Evolutionary conservation across 2,888 invertebrate genomes (phyloP).

Genomic region (Trilocha varians): DNA sequence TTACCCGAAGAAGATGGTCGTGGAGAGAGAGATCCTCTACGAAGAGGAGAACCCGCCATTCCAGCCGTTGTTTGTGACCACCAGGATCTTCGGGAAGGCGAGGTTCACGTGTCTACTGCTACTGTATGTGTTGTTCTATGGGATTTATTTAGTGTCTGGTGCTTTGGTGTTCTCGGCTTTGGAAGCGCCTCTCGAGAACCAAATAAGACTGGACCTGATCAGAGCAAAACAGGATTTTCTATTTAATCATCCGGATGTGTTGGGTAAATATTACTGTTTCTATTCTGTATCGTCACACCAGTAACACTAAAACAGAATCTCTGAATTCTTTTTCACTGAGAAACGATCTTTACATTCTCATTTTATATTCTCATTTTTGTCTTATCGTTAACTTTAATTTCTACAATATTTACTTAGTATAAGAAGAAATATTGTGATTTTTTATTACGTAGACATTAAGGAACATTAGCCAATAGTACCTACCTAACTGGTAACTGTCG

Average conservation of each 20-base stretch:
- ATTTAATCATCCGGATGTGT: constrained; percentile 71
- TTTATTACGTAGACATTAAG: no score
- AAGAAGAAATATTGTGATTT: no score
- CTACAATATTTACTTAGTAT: no score
- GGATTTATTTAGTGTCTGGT: constrained; percentile 76
- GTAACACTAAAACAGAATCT: no score
- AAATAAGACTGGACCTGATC: constrained; percentile 63
- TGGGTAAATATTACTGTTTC: constrained; percentile 74
- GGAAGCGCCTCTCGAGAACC: constrained; percentile 77
- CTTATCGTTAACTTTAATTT: no score
- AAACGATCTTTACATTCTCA: no score
- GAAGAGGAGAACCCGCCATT: constrained; percentile 62
- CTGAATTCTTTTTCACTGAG: no score
- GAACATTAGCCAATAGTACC: no score
- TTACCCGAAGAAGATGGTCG: constrained; percentile 57
- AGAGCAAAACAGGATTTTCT: constrained; percentile 72
- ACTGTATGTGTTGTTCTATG: constrained; percentile 73
- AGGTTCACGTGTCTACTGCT: constrained; percentile 69
- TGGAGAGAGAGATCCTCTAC: constrained; percentile 54
- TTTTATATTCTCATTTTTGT: no score
- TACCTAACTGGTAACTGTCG: no score
- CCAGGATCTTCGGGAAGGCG: constrained; percentile 64
- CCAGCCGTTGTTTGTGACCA: constrained; percentile 52
- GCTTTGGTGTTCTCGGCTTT: constrained; percentile 78
- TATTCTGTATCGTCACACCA: no score